Conservation (phyloP, 2,888 invertebrate species). For the Willowsia nigromaculata region DNA sequence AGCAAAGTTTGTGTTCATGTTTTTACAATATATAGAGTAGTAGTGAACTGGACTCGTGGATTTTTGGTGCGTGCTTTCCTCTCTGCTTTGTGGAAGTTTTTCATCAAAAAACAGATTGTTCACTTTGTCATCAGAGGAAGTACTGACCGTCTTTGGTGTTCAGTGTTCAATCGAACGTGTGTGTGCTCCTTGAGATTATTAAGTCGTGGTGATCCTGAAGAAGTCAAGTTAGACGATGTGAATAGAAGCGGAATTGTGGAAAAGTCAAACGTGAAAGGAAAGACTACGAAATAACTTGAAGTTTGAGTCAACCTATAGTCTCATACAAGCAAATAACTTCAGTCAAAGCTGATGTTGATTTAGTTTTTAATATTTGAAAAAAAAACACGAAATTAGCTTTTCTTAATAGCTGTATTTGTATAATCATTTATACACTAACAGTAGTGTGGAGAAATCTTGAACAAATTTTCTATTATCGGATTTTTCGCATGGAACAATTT, state of each 20-base stretch:
- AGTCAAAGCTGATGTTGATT: no score
- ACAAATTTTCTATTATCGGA: neutral
- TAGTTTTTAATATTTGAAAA: no score
- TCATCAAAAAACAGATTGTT: neutral
- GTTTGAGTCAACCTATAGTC: no score
- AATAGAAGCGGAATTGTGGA: no score
- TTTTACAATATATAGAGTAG: neutral
- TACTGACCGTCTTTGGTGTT: neutral
- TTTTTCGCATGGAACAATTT: neutral
- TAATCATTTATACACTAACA: no score
- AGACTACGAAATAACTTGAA: no score
- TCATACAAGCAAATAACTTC: no score
- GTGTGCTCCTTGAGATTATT: conserved; percentile 26
- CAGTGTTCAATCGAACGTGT: neutral
- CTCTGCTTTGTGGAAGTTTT: neutral
- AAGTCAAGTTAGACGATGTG: no score
- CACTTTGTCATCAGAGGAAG: neutral
- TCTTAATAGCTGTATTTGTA: no score
- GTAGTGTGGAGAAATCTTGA: neutral
- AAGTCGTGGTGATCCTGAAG: neutral
- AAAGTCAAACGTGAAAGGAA: no score
- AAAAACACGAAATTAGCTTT: no score
- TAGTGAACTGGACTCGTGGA: neutral
- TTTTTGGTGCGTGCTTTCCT: neutral
- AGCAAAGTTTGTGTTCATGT: neutral